phyloP scores from a whole-genome alignment of 1,140 invertebrate species.

The Aporrectodea caliginosa region DNA sequence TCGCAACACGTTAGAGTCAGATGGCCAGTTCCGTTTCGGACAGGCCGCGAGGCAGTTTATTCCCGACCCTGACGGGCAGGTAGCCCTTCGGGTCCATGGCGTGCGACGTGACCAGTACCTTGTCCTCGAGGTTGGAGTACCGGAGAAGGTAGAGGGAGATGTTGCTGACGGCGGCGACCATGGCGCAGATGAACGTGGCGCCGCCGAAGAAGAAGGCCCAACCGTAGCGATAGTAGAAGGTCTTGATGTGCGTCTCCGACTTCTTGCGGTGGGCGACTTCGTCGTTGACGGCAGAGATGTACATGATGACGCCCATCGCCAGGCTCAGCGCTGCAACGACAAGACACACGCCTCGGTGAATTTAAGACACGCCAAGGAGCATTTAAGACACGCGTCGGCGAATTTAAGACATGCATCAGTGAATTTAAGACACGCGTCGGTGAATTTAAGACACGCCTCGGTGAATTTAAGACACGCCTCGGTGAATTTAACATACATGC shows the following conservation, averaged over 20 bases:
- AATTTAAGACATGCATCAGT: no score
- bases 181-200: slow-evolving; percentile 39
- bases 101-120: neutral
- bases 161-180: slow-evolving; percentile 42
- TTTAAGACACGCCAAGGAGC: no score
- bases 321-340: slow-evolving; percentile 42
- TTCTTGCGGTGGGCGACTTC: slow-evolving; percentile 42
- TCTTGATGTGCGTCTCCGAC: slow-evolving; percentile 32
- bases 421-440: no score
- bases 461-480: no score
- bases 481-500: no score
- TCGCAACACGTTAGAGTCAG: no score
- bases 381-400: no score
- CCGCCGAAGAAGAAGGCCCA: slow-evolving; percentile 48
- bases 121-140: slow-evolving; percentile 35
- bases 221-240: slow-evolving; percentile 43
- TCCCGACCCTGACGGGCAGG: neutral
- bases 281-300: slow-evolving; percentile 49
- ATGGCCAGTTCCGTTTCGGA: neutral
- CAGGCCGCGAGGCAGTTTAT: neutral
- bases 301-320: slow-evolving; percentile 46
- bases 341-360: neutral
- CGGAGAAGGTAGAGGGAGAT: slow-evolving; percentile 43
- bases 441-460: no score
- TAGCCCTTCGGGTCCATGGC: neutral